These are phyloP conservation scores for Drosophila merina DNA, from an alignment of 2,888 invertebrate genomes.

Conservation along the genomic window DNA sequence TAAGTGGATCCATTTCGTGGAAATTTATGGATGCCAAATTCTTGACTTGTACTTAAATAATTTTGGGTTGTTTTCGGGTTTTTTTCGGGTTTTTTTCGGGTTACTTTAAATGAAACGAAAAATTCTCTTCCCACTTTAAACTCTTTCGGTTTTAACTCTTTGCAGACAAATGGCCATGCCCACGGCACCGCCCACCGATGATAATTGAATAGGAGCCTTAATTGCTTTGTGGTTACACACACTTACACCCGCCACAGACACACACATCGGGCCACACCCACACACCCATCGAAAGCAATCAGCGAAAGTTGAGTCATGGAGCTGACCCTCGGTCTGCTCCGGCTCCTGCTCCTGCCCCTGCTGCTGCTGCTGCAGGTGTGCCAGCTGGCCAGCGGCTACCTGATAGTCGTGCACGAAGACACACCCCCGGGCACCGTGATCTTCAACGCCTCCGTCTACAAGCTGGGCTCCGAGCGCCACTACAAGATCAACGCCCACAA, in stretches of 20 bases:
- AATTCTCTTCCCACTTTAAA: background rate
- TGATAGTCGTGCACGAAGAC: conserved; percentile 86
- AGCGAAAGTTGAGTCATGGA: conserved; percentile 53
- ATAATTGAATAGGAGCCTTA: conserved; percentile 68
- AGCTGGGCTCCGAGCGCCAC: conserved; percentile 90
- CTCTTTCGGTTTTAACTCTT: conserved; percentile 7
- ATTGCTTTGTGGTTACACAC: conserved; percentile 64
- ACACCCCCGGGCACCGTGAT: conserved; percentile 88
- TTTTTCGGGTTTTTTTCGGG: background rate
- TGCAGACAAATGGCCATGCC: conserved; percentile 42
- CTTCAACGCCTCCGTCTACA: conserved; percentile 92
- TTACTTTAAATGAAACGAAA: background rate
- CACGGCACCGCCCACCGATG: conserved; percentile 58
- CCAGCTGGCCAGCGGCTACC: conserved; percentile 83
- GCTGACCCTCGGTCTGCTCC: conserved; percentile 32
- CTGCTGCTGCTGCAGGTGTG: conserved; percentile 39
- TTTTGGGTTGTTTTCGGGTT: background rate
- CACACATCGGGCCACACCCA: conserved; percentile 36
- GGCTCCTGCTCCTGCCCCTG: conserved; percentile 20
- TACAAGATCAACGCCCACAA: conserved; percentile 92
- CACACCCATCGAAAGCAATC: conserved; percentile 9
- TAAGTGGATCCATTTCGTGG: background rate
- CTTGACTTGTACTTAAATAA: background rate
- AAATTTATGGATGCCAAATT: background rate
- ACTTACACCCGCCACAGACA: conserved; percentile 43